phyloP scores from a whole-genome alignment of 2,113 vertebrate species.

The Delphinus delphis region DNA sequence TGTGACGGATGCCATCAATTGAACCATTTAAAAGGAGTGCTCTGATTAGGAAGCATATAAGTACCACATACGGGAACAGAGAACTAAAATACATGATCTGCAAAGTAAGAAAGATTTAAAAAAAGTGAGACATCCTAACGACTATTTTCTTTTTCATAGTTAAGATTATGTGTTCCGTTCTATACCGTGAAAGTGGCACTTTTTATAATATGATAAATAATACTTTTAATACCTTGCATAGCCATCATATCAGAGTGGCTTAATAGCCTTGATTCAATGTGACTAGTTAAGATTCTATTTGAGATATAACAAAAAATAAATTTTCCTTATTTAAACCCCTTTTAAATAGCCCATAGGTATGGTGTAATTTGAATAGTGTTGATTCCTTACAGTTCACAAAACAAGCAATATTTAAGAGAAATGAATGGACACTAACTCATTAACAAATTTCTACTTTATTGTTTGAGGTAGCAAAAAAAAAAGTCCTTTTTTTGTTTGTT shows the following conservation, averaged over 20 bases:
- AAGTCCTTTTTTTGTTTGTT: not conserved
- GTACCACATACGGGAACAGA: constrained; percentile 95
- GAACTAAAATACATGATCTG: constrained; percentile 99
- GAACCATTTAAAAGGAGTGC: constrained; percentile 94
- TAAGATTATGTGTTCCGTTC: not conserved
- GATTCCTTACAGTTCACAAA: not conserved
- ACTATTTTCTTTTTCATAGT: not conserved
- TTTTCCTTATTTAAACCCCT: not conserved
- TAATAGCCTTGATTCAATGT: not conserved
- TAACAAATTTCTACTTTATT: not conserved
- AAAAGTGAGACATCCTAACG: not conserved
- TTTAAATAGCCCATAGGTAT: not conserved
- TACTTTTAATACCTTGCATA: not conserved
- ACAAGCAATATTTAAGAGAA: constrained; percentile 8
- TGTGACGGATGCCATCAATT: constrained; percentile 93
- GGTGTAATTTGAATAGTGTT: not conserved
- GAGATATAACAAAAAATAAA: not conserved
- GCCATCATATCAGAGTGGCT: not conserved
- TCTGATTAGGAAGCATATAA: constrained; percentile 95
- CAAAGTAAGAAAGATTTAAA: constrained; percentile 66
- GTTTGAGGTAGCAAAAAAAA: not conserved
- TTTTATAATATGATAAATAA: not conserved
- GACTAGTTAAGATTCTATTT: not conserved
- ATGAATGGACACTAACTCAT: not conserved
- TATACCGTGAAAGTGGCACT: not conserved